Conservation (phyloP, 2,888 invertebrate species). For the Dione juno region DNA sequence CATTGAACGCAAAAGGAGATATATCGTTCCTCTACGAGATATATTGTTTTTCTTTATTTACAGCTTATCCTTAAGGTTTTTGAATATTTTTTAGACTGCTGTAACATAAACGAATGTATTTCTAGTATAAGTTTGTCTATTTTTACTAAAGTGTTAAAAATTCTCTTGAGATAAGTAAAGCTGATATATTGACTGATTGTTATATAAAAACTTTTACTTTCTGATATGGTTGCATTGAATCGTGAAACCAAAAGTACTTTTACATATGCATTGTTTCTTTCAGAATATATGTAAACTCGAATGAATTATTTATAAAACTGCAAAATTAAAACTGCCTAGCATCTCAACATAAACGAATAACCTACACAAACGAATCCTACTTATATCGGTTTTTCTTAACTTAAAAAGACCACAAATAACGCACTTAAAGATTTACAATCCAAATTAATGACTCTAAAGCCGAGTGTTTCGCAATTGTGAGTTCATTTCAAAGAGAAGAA, state of each 20-base stretch:
- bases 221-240: too few species aligned
- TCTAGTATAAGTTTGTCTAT: background rate
- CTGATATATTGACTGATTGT: too few species aligned
- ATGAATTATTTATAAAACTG: background rate
- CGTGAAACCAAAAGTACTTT: too few species aligned
- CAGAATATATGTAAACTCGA: too few species aligned
- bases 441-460: conserved; percentile 34
- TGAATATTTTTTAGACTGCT: conserved; percentile 30
- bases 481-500: conserved; percentile 39
- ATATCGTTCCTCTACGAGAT: conserved; percentile 53
- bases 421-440: conserved; percentile 36
- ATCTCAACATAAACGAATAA: too few species aligned
- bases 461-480: conserved; percentile 40
- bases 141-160: background rate
- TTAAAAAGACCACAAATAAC: conserved; percentile 13
- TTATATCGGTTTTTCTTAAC: conserved; percentile 1
- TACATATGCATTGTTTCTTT: too few species aligned
- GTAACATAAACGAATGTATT: conserved; percentile 29
- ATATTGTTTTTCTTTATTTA: conserved; percentile 56
- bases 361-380: too few species aligned
- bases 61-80: conserved; percentile 51
- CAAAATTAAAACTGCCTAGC: background rate
- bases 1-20: conserved; percentile 43
- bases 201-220: too few species aligned
- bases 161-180: too few species aligned